These are phyloP conservation scores for Bufo bufo DNA, from an alignment of 2,113 vertebrate genomes.

Conservation along the genomic window DNA sequence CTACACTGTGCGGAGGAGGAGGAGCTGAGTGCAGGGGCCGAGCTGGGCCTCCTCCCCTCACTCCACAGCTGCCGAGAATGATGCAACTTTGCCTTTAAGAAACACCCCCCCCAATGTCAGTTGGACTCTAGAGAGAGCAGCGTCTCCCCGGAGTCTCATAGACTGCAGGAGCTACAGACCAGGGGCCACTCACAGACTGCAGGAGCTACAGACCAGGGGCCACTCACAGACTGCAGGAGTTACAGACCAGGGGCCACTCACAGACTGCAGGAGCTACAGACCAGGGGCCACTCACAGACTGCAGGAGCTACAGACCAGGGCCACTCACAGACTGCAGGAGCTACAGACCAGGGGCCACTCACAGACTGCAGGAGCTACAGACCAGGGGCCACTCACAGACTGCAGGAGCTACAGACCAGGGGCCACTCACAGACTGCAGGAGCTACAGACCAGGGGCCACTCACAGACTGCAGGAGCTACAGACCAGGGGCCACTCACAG, in stretches of 20 bases:
- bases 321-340: too few relatives aligned
- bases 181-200: not conserved
- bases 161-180: not conserved
- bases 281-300: not conserved
- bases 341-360: too few relatives aligned
- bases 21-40: not conserved
- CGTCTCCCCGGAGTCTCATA: not conserved
- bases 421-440: not conserved
- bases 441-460: too few relatives aligned
- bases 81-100: constrained; percentile 13
- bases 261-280: too few relatives aligned
- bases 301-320: too few relatives aligned
- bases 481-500: too few relatives aligned
- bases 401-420: not conserved
- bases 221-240: too few relatives aligned
- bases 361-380: too few relatives aligned
- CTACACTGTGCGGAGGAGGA: not conserved
- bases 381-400: not conserved
- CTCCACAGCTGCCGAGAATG: not conserved
- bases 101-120: not conserved
- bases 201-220: too few relatives aligned
- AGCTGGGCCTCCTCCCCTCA: not conserved
- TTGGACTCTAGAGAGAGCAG: not conserved
- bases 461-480: too few relatives aligned
- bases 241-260: not conserved